These are phyloP conservation scores for Tapera naevia DNA, from an alignment of 2,797 vertebrate species.

Conservation along the genomic window DNA sequence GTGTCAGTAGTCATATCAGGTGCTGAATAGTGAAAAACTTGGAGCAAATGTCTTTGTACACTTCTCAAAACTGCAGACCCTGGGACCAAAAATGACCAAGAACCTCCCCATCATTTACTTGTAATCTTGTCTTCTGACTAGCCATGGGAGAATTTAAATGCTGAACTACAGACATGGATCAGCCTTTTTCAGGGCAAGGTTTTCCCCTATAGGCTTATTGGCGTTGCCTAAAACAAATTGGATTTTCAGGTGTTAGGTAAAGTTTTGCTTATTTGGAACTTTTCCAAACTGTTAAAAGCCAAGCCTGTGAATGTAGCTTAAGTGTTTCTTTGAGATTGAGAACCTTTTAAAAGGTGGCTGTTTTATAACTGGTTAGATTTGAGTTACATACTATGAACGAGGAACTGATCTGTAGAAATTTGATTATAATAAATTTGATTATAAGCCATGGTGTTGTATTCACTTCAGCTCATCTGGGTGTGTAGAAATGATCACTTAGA, in stretches of 20 bases:
- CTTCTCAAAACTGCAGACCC: conserved; percentile 65
- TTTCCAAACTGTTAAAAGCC: background rate
- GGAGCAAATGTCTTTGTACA: conserved; percentile 11
- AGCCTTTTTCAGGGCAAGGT: background rate
- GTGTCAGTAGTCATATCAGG: conserved; percentile 9
- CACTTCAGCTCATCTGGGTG: background rate
- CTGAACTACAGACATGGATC: background rate
- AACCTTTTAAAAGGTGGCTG: conserved; percentile 1
- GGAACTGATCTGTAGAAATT: background rate
- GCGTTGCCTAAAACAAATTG: background rate
- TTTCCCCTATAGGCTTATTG: background rate
- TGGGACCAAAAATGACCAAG: conserved; percentile 31
- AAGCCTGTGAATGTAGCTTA: background rate
- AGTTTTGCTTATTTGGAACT: background rate
- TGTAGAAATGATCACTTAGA: background rate
- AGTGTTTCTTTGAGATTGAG: conserved; percentile 15
- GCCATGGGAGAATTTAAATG: background rate
- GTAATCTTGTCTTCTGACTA: background rate
- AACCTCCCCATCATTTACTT: background rate
- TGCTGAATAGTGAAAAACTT: conserved; percentile 35
- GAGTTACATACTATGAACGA: background rate
- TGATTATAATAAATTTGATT: background rate
- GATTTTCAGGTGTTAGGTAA: background rate
- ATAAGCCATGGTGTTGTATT: conserved; percentile 9
- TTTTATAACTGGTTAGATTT: background rate